Conservation (phyloP, 1,140 invertebrate genomes). For the Drosophila nasuta region DNA sequence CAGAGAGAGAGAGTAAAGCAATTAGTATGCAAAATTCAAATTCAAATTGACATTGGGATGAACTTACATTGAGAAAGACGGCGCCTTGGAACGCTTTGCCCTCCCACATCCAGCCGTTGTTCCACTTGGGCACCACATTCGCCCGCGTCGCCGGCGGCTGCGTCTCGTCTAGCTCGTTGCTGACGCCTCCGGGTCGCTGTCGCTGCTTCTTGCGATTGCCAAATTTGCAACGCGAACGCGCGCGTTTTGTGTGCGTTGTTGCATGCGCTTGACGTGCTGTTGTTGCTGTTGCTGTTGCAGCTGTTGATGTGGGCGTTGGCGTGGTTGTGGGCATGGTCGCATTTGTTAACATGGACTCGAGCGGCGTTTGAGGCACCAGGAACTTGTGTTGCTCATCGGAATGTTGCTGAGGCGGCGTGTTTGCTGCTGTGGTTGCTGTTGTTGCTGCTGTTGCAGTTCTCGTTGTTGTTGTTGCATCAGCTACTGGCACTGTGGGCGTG, state of each 20-base stretch:
- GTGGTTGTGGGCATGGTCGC: conserved; percentile 4
- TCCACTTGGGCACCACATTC: conserved; percentile 90
- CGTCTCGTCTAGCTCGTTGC: conserved; percentile 72
- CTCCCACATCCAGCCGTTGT: conserved; percentile 96
- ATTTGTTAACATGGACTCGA: conserved; percentile 1
- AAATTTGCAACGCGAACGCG: conserved; percentile 77
- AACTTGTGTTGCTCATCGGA: conserved; percentile 72
- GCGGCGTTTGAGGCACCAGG: conserved; percentile 51
- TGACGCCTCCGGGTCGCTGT: conserved; percentile 74
- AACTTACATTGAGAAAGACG: conserved; percentile 94
- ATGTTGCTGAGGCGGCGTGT: conserved; percentile 59
- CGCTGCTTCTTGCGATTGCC: conserved; percentile 77
- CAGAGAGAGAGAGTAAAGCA: conserved; percentile 16
- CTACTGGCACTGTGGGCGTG: conserved; percentile 34
- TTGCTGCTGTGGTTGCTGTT: conserved; percentile 20
- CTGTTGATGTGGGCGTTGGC: conserved; percentile 6
- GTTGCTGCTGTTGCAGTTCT: neutral
- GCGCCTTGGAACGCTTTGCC: conserved; percentile 92
- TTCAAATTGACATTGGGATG: neutral
- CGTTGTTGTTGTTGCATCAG: neutral
- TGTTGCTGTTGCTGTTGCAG: conserved; percentile 28
- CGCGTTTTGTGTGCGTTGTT: conserved; percentile 62
- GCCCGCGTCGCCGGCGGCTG: conserved; percentile 84
- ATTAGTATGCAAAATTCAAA: neutral
- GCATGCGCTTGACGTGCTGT: conserved; percentile 8